Conservation (phyloP, 2,113 vertebrate genomes). For the Poeciliopsis retropinna region DNA sequence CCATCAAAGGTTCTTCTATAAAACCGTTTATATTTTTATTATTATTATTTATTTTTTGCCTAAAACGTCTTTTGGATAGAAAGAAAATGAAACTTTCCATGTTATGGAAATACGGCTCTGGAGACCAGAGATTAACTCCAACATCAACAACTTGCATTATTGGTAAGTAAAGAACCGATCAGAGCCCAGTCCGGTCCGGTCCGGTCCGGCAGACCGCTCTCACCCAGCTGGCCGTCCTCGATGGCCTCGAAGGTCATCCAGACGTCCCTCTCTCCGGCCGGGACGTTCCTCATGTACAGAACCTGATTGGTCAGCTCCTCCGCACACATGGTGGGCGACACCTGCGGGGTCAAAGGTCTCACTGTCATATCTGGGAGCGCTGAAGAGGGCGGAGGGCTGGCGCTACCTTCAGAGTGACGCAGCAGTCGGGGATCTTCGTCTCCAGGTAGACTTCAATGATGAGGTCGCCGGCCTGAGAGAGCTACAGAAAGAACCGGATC, state of each 20-base stretch:
- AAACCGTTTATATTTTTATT: too few species aligned
- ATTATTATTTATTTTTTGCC: too few species aligned
- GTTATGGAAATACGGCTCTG: too few species aligned
- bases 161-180: too few species aligned
- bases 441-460: slow-evolving; percentile 98
- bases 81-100: too few species aligned
- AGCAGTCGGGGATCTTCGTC: slow-evolving; percentile 90
- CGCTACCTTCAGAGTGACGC: slow-evolving; percentile 93
- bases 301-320: slow-evolving; percentile 98
- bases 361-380: neutral
- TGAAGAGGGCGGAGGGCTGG: too few species aligned
- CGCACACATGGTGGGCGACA: slow-evolving; percentile 93
- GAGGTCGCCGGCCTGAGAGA: slow-evolving; percentile 96
- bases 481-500: slow-evolving; percentile 71
- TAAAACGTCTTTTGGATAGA: too few species aligned
- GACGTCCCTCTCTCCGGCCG: slow-evolving; percentile 84
- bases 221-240: slow-evolving; percentile 94
- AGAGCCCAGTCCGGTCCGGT: too few species aligned
- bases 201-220: too few species aligned
- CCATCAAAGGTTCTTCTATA: too few species aligned
- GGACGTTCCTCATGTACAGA: slow-evolving; percentile 91
- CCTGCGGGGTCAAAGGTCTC: slow-evolving; percentile 78
- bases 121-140: too few species aligned
- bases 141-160: too few species aligned
- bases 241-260: slow-evolving; percentile 95